Conservation (phyloP, 2,888 invertebrate species). For the Idaea dimidiata region DNA sequence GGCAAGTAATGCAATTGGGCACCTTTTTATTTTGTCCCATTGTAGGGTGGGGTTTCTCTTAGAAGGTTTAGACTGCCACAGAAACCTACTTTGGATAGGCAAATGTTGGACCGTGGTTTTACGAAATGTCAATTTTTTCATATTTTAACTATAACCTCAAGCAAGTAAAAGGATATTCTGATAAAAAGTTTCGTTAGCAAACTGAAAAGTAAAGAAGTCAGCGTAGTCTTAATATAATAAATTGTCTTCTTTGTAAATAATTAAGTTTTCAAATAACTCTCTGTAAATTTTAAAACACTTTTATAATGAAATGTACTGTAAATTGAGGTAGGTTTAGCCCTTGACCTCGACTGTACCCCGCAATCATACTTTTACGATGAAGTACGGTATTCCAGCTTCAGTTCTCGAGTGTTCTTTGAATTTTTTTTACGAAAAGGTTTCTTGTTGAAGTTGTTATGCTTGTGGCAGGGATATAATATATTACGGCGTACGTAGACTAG, state of each 20-base stretch:
- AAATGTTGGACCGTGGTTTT: too few species aligned
- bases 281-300: not conserved
- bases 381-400: not conserved
- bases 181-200: too few species aligned
- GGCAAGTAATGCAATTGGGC: too few species aligned
- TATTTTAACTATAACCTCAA: too few species aligned
- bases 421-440: not conserved
- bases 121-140: too few species aligned
- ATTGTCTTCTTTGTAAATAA: not conserved
- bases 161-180: too few species aligned
- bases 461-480: not conserved
- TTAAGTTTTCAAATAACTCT: not conserved
- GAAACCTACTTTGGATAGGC: too few species aligned
- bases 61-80: too few species aligned
- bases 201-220: too few species aligned
- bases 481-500: not conserved
- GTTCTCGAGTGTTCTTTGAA: not conserved
- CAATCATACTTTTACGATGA: not conserved
- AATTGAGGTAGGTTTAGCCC: not conserved
- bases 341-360: constrained; percentile 1
- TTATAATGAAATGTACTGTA: not conserved
- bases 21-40: too few species aligned
- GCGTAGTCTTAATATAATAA: too few species aligned
- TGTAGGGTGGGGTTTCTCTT: too few species aligned
- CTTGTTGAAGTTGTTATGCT: not conserved